Base-by-base conservation (phyloP, 2,113 vertebrate species). In the Passer domesticus region DNA sequence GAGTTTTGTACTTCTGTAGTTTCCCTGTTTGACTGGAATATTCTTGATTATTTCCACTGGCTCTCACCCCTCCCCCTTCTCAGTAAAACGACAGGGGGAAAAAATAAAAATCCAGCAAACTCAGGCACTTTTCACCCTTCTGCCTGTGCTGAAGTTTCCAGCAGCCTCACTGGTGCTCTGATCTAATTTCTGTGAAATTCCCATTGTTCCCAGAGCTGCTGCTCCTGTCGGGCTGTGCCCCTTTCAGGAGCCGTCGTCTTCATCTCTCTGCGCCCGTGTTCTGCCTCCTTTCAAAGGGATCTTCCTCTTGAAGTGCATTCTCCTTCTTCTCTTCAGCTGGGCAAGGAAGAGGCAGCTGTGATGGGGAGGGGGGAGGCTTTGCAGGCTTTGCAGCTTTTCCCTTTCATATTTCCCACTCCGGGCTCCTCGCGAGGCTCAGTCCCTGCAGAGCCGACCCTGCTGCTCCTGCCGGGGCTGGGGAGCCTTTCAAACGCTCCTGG, bases 321-420 rank as follows among this genome's bases (percentile, higher is more conserved):
- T 20, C 41, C 59, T 66, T 9, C 69, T 84, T 11, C 82, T 15
- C 59, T 2, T 19, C 23, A 7, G 49, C 82, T 1, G 49, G 69
- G 69, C 47, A 1, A 4, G 68, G 80, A 1, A 0, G 55, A 19
- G 66, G 46, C 13, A 4, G 67, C 81, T 7, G 47, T 5, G 47
- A 4, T 17, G 81, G 81, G 81, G 33, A 64, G 4, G 14, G 69
- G 69, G 18, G 69, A 64, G 67, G 17, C 39, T 74, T 2, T 10
- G 55, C 39, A 39, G 39, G 11, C 43, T 69, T 5, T 11, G 55
- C 56, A 37, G 13, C 6, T 23, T 55, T 37, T 33, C 18, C 28
- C 18, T 28, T 47, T 27, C 22, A 2, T 17, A 0, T 46, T 63
- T 20, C 8, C 5, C 80, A 13, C 6, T 0, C 24, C 0, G 30